Conservation (phyloP, 2,113 vertebrate genomes). For the Oncorhynchus kisutch region DNA sequence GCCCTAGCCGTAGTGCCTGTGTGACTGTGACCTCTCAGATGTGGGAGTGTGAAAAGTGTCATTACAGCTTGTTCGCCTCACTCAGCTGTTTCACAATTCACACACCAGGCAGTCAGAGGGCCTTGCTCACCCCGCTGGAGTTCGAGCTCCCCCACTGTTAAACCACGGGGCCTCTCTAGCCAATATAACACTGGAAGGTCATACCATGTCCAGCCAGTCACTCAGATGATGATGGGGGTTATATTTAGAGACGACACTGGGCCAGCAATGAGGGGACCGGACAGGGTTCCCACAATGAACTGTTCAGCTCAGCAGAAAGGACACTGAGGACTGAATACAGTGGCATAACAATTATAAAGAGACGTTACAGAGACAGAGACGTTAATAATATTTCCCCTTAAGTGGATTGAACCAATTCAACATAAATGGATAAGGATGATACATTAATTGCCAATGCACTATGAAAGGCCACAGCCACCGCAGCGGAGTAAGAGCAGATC, state of each 20-base stretch:
- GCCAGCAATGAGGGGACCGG: background rate
- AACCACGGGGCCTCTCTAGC: background rate
- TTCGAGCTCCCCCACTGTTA: background rate
- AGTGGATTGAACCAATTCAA: conserved; percentile 45
- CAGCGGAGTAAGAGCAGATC: conserved; percentile 19
- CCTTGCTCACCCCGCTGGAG: background rate
- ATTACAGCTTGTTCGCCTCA: background rate
- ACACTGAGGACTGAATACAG: background rate
- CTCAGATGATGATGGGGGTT: conserved; percentile 57
- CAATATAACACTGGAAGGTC: conserved; percentile 56
- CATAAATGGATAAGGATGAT: conserved; percentile 54
- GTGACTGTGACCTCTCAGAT: background rate
- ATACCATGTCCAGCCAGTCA: conserved; percentile 53
- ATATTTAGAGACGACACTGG: conserved; percentile 64
- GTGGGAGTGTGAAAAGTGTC: background rate
- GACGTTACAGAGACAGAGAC: background rate
- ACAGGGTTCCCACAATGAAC: background rate
- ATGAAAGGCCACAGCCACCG: background rate
- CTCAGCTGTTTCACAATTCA: background rate
- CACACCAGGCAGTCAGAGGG: background rate
- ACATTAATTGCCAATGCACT: conserved; percentile 40
- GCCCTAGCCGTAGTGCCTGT: too few species aligned
- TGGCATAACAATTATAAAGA: background rate
- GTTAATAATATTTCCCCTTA: background rate
- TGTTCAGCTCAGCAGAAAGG: background rate